Base-by-base conservation (phyloP, 2,797 vertebrate genomes). In the Propithecus perrieri region DNA sequence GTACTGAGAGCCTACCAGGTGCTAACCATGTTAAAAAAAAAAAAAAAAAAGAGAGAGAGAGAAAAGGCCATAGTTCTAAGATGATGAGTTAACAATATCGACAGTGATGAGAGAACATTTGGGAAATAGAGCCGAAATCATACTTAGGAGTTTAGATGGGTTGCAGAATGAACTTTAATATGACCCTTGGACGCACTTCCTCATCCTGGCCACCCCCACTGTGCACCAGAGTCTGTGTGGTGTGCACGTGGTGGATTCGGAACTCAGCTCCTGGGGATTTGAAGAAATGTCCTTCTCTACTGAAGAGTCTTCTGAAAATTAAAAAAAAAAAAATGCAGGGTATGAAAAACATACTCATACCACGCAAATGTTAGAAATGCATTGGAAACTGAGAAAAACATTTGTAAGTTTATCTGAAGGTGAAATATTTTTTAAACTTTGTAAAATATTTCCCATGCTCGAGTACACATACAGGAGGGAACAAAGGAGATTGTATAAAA, bases 251-350 rank as follows among this genome's bases (percentile, higher is more conserved):
- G 15, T 14, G 0, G 14, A 84, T 55, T 69, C 43, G 63, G 38
- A 88, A 15, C 5, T 38, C 33, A 55, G 12, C 26, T 30, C 12
- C 59, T 43, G 95, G 97, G 97, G 96, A 98, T 97, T 97, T 98
- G 85, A 97, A 95, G 93, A 98, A 96, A 95, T 97, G 95, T 96
- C 97, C 89, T 97, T 86, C 69, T 95, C 95, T 97, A 92, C 78
- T 96, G 79, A 94, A 98, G 97, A 95, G 55, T 97, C 74, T 88
- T 98, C 80, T 86, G 84, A 91, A 98, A 97, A 91, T 85, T 71
- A 87, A 97, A 98, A 97, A 97, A 95, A 98, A 98, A 91, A 97
- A 98, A 98, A 93, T 93, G 0, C 30, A 61, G 26, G 28, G 10
- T 26, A 30, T 13, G 53, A 33, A 65, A 72, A 59, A 13, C 26